These are phyloP conservation scores for Noctuana brunneofusca DNA, from an alignment of 2,888 invertebrate genomes.

Conservation along the genomic window DNA sequence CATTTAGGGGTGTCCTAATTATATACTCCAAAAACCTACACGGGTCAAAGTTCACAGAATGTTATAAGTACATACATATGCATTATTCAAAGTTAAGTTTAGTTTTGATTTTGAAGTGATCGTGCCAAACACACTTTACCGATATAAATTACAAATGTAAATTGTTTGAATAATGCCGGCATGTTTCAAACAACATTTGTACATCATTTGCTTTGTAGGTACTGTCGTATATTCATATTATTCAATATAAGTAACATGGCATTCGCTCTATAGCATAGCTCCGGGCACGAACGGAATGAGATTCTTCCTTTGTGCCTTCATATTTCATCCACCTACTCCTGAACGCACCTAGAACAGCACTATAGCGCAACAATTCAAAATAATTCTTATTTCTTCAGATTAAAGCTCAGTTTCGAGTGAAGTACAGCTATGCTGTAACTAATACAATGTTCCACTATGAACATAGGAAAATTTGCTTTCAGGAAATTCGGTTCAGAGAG, in stretches of 20 bases:
- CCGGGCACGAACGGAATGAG: slow-evolving; percentile 63
- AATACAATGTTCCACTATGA: slow-evolving; percentile 59
- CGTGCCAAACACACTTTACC: not conserved
- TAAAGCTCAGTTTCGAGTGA: slow-evolving; percentile 54
- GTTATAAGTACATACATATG: not conserved
- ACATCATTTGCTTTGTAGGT: slow-evolving; percentile 23
- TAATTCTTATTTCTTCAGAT: slow-evolving; percentile 48
- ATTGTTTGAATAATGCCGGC: slow-evolving; percentile 1
- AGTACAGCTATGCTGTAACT: slow-evolving; percentile 42
- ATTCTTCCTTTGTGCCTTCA: slow-evolving; percentile 71
- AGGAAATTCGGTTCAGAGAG: slow-evolving; percentile 58
- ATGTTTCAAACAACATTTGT: slow-evolving; percentile 27
- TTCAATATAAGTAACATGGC: slow-evolving; percentile 39
- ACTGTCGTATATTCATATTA: slow-evolving; percentile 29
- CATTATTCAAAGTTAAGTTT: not conserved
- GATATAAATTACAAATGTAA: slow-evolving; percentile 7
- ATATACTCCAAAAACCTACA: slow-evolving; percentile 6
- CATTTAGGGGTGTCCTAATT: not conserved
- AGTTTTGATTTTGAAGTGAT: not conserved
- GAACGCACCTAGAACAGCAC: slow-evolving; percentile 53
- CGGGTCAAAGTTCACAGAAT: not conserved
- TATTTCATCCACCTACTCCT: slow-evolving; percentile 68
- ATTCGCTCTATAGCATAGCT: slow-evolving; percentile 51
- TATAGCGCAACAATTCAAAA: slow-evolving; percentile 44
- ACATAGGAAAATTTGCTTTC: slow-evolving; percentile 66